These are phyloP conservation scores for Enteromius afrohamiltoni DNA, from an alignment of 2,797 vertebrate genomes.

Conservation along the genomic window DNA sequence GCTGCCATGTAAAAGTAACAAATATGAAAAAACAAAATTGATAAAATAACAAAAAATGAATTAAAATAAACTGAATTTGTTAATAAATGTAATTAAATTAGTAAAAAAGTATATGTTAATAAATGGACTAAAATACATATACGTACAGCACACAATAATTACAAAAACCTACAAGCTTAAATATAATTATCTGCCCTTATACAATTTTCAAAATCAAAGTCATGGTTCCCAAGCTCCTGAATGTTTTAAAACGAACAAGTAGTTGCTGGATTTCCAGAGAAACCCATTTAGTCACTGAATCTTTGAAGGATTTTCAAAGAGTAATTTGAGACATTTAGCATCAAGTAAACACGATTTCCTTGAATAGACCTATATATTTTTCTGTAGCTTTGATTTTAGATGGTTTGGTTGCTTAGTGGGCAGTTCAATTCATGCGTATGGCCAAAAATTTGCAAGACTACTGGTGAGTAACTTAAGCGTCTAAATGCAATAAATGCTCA, in stretches of 20 bases:
- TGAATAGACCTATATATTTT: background rate
- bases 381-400: conserved; percentile 15
- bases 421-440: background rate
- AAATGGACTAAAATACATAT: background rate
- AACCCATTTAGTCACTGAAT: conserved; percentile 7
- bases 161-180: background rate
- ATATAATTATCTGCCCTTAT: background rate
- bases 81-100: background rate
- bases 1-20: background rate
- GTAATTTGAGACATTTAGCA: conserved; percentile 15
- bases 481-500: background rate
- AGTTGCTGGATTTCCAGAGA: conserved; percentile 8
- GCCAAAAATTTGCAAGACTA: background rate
- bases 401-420: background rate
- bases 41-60: no score
- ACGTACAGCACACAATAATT: conserved; percentile 4
- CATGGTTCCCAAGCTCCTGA: conserved; percentile 16
- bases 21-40: background rate
- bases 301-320: conserved; percentile 30
- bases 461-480: background rate
- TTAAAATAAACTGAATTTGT: background rate
- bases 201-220: conserved; percentile 20
- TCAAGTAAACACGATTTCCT: conserved; percentile 27
- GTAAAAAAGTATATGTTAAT: background rate
- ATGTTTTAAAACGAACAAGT: background rate